Evolutionary conservation across 2,113 vertebrate genomes (phyloP).

Genomic region (Brachyhypopomus gauderio): DNA sequence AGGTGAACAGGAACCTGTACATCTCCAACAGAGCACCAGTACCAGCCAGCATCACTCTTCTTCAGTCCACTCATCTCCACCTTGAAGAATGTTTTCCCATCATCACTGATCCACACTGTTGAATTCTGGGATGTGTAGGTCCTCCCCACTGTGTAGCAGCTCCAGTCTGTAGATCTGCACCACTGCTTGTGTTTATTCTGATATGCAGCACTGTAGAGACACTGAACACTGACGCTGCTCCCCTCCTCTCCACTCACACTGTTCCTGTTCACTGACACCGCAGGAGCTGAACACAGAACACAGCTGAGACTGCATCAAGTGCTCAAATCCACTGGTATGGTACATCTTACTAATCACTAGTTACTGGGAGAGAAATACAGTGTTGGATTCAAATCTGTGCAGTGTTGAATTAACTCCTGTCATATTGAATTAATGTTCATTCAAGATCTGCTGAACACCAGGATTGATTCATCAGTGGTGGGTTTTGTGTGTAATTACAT

Average conservation of each 20-base stretch:
- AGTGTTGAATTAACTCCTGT: too few relatives aligned
- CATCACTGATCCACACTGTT: slow-evolving; percentile 57
- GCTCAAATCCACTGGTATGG: too few relatives aligned
- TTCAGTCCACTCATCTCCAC: slow-evolving; percentile 57
- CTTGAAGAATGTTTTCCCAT: slow-evolving; percentile 54
- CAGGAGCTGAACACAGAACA: slow-evolving; percentile 7
- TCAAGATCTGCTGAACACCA: not conserved
- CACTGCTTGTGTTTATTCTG: slow-evolving; percentile 14
- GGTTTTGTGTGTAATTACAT: not conserved
- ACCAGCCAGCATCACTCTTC: slow-evolving; percentile 60
- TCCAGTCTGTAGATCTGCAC: slow-evolving; percentile 44
- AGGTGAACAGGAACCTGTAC: slow-evolving; percentile 49
- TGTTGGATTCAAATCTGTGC: too few relatives aligned
- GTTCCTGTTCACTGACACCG: slow-evolving; percentile 21
- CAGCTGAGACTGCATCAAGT: too few relatives aligned
- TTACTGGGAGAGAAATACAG: too few relatives aligned
- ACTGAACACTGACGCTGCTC: slow-evolving; percentile 38
- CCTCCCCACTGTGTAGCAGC: not conserved
- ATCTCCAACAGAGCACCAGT: slow-evolving; percentile 46
- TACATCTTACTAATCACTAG: too few relatives aligned
- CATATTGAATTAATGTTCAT: too few relatives aligned
- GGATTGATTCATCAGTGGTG: not conserved
- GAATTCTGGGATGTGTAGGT: slow-evolving; percentile 10
- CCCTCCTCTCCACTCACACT: slow-evolving; percentile 27
- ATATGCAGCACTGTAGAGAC: slow-evolving; percentile 43